phyloP scores from a whole-genome alignment of 2,888 invertebrate genomes.

The Platerodrilus igneus region DNA sequence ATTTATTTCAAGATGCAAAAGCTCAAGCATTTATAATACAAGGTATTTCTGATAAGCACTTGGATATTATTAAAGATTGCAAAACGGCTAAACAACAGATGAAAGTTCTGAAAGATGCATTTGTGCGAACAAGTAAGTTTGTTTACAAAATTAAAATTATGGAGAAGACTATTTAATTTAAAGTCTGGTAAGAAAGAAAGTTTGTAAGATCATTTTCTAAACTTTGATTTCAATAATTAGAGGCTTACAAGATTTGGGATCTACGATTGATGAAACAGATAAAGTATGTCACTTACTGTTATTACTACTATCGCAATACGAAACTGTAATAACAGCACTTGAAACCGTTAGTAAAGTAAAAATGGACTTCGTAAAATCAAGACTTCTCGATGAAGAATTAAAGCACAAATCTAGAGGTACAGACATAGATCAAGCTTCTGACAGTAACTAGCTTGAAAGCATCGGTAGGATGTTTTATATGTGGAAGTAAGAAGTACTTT shows the following conservation, averaged over 20 bases:
- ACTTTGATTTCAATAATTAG: slow-evolving; percentile 29
- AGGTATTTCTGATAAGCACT: too few relatives aligned
- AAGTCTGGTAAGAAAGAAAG: slow-evolving; percentile 23
- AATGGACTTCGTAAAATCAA: slow-evolving; percentile 30
- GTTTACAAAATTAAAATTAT: slow-evolving; percentile 21
- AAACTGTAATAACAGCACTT: slow-evolving; percentile 29
- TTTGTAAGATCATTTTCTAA: slow-evolving; percentile 27
- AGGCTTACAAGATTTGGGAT: too few relatives aligned
- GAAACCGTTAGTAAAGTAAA: slow-evolving; percentile 26
- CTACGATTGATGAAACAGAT: too few relatives aligned
- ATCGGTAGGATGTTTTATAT: slow-evolving; percentile 15
- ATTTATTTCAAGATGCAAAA: too few relatives aligned
- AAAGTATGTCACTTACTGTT: slow-evolving; percentile 29
- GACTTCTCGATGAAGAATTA: slow-evolving; percentile 26
- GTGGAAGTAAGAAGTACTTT: slow-evolving; percentile 9
- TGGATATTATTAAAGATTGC: too few relatives aligned
- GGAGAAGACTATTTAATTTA: slow-evolving; percentile 25
- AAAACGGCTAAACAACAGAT: too few relatives aligned
- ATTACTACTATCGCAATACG: slow-evolving; percentile 22
- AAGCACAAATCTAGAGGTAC: slow-evolving; percentile 19
- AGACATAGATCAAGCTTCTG: slow-evolving; percentile 4
- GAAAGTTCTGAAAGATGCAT: too few relatives aligned
- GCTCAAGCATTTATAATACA: too few relatives aligned
- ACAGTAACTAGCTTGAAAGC: slow-evolving; percentile 7
- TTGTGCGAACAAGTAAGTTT: too few relatives aligned